Base-by-base conservation (phyloP, 92 coral and sea anemone genomes). In the Virgularia gustaviana region DNA sequence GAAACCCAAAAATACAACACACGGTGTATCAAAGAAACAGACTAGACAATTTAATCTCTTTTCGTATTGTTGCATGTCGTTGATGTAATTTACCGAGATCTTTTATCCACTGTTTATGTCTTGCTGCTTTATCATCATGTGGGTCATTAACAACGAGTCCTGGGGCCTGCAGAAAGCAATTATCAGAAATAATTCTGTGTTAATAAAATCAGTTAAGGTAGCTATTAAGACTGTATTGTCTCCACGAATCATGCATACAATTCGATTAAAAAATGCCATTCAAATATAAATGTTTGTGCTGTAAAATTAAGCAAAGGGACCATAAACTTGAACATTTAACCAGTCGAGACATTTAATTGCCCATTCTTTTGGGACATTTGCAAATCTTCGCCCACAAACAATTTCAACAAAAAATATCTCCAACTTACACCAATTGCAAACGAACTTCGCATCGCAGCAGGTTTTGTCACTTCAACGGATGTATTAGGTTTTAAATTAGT, bases 351-450 rank as follows among this genome's bases (percentile, higher is more conserved):
- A n/a, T n/a, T n/a, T n/a, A n/a, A n/a, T n/a, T n/a, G n/a, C n/a
- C n/a, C n/a, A n/a, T n/a, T n/a, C n/a, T n/a, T n/a, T n/a, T n/a
- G n/a, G n/a, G n/a, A n/a, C n/a, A n/a, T n/a, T n/a, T n/a, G n/a
- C n/a, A n/a, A n/a, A n/a, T n/a, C n/a, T n/a, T n/a, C n/a, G n/a
- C n/a, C n/a, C n/a, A n/a, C n/a, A n/a, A n/a, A n/a, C n/a, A n/a
- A n/a, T n/a, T n/a, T n/a, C n/a, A n/a, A n/a, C n/a, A n/a, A n/a
- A n/a, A 39, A 36, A 37, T 16, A 66, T 9, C 22, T 15, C 6
- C 9, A 11, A 53, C 96, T 78, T 47, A 90, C 98, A 85, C 98
- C 98, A 58, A 85, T 74, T 57, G 98, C 98, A 85, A 92, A 92
- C 15, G 96, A 89, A 57, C 98, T 92, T 57, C 96, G 78, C 85